A percentile compares a stretch with the other conserved stretches of the same genome.
Conservation (phyloP, 2,888 invertebrate species). For the Ornithoptera alexandrae region DNA sequence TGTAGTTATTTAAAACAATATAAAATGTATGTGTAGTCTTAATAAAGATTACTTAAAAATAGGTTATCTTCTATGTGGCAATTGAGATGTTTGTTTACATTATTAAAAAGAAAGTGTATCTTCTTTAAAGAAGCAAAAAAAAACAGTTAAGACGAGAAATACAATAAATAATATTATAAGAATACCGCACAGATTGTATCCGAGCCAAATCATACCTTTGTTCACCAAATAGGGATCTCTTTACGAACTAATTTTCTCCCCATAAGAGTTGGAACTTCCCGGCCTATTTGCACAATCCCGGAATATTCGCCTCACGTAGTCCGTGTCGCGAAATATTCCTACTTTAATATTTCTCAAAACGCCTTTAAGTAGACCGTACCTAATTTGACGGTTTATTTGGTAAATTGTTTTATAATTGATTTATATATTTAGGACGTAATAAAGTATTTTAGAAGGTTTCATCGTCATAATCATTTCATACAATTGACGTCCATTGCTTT, state of each 20-base stretch:
- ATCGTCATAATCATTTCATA: neutral
- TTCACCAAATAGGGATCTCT: constrained; percentile 32
- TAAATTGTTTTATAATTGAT: too few species aligned
- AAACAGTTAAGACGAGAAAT: neutral
- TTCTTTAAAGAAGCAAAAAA: constrained; percentile 1
- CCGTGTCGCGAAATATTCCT: constrained; percentile 16
- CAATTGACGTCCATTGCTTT: neutral
- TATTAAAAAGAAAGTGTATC: neutral
- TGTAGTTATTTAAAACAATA: too few species aligned
- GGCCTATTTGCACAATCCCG: constrained; percentile 36
- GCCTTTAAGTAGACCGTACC: neutral
- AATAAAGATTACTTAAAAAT: too few species aligned
- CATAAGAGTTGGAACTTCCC: constrained; percentile 34
- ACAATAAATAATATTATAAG: constrained; percentile 7
- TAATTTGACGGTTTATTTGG: neutral
- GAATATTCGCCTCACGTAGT: constrained; percentile 32
- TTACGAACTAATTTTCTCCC: constrained; percentile 38
- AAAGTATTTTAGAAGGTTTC: too few species aligned
- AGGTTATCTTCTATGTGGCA: too few species aligned
- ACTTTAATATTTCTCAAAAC: constrained; percentile 16
- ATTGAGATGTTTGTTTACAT: neutral
- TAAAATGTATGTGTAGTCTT: too few species aligned
- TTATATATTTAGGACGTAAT: too few species aligned
- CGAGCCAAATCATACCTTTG: constrained; percentile 13
- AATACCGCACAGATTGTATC: constrained; percentile 24